phyloP scores from a whole-genome alignment of 2,888 invertebrate species.

The Drosophila neotestacea region DNA sequence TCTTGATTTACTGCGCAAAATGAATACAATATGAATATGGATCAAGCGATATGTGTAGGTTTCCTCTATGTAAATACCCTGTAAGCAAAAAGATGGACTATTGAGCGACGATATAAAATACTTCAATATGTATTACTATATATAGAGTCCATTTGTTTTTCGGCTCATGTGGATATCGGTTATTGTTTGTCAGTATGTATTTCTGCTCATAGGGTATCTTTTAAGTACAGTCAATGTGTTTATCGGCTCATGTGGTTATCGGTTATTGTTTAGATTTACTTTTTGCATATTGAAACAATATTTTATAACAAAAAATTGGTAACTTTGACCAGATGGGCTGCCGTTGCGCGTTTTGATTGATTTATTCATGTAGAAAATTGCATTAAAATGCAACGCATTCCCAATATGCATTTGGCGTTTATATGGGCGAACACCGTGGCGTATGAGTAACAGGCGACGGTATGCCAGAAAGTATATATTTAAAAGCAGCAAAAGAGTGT shows the following conservation, averaged over 20 bases:
- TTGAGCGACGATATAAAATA: background rate
- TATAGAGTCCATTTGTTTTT: background rate
- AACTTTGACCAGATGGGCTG: constrained; percentile 34
- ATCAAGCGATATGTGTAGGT: constrained; percentile 10
- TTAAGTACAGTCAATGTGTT: background rate
- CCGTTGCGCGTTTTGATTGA: constrained; percentile 59
- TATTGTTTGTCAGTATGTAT: constrained; percentile 28
- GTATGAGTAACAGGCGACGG: constrained; percentile 23
- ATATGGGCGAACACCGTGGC: constrained; percentile 16
- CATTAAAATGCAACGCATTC: constrained; percentile 67
- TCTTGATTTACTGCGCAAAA: constrained; percentile 57
- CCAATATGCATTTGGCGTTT: constrained; percentile 17
- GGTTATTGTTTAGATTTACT: constrained; percentile 53
- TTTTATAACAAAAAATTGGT: constrained; percentile 45
- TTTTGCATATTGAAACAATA: constrained; percentile 44
- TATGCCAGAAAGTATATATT: constrained; percentile 58
- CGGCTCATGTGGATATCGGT: background rate
- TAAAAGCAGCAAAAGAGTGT: constrained; percentile 41
- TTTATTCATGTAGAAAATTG: constrained; percentile 78
- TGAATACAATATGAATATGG: constrained; percentile 39
- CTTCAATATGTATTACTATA: background rate
- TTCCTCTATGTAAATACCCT: constrained; percentile 34
- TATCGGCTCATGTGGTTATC: background rate
- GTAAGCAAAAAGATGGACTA: background rate
- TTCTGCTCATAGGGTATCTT: constrained; percentile 4